These are phyloP conservation scores for Sycophila sp. DNA, from an alignment of 1,140 invertebrate species.

Conservation along the genomic window DNA sequence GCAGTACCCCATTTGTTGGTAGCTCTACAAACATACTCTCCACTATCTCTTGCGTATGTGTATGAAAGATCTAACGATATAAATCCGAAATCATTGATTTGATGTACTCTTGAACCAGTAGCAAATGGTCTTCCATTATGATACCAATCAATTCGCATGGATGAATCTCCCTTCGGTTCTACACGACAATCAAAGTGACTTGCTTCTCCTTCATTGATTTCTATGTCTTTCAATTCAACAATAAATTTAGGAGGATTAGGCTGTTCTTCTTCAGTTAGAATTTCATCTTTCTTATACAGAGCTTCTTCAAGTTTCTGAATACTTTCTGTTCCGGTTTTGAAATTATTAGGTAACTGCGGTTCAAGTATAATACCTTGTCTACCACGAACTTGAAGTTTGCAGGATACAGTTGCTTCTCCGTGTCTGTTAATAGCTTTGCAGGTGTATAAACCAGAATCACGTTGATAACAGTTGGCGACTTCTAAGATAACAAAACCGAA, in stretches of 20 bases:
- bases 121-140: conserved; percentile 89
- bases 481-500: conserved; percentile 95
- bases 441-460: conserved; percentile 89
- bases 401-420: conserved; percentile 88
- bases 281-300: conserved; percentile 87
- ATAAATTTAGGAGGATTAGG: conserved; percentile 87
- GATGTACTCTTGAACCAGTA: conserved; percentile 88
- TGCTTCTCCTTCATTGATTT: conserved; percentile 86
- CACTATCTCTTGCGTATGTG: conserved; percentile 84
- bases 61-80: conserved; percentile 89
- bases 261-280: conserved; percentile 82
- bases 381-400: conserved; percentile 84
- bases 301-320: conserved; percentile 91
- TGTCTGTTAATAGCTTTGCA: conserved; percentile 92
- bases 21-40: conserved; percentile 86
- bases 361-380: conserved; percentile 89
- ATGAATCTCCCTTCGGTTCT: conserved; percentile 85
- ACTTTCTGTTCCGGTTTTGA: conserved; percentile 86
- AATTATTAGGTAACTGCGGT: conserved; percentile 88
- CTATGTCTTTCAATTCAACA: conserved; percentile 85
- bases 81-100: conserved; percentile 93
- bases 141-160: conserved; percentile 94
- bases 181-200: conserved; percentile 93
- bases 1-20: conserved; percentile 87
- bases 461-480: conserved; percentile 86